These are phyloP conservation scores for Zonotrichia leucophrys DNA, from an alignment of 2,113 vertebrate species.

Conservation along the genomic window DNA sequence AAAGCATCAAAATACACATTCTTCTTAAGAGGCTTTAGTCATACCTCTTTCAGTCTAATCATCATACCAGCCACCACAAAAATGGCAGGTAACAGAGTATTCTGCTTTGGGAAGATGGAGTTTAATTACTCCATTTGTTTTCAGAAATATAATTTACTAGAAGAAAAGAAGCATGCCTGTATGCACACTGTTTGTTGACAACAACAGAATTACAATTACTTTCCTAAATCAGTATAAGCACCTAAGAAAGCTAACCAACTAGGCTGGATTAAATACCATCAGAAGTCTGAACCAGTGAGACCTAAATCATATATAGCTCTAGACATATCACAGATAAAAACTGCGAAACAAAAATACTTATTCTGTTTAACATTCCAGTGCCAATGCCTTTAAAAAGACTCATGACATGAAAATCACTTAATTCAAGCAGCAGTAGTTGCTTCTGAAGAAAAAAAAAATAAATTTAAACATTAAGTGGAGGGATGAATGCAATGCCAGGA, in stretches of 20 bases:
- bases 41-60: neutral
- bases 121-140: neutral
- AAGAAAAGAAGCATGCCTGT: neutral
- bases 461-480: neutral
- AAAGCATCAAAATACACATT: neutral
- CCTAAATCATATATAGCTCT: neutral
- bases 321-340: neutral
- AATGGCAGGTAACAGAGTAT: neutral
- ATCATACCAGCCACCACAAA: neutral
- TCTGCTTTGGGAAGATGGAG: neutral
- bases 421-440: neutral
- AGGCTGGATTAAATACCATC: neutral
- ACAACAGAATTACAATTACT: neutral
- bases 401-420: neutral
- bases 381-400: neutral
- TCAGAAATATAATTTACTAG: neutral
- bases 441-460: neutral
- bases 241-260: neutral
- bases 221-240: neutral
- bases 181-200: neutral
- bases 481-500: neutral
- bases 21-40: neutral
- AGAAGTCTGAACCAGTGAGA: neutral
- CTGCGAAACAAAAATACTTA: neutral
- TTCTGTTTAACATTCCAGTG: neutral